Base-by-base conservation (phyloP, 2,797 vertebrate genomes). In the Diplodus puntazzo region DNA sequence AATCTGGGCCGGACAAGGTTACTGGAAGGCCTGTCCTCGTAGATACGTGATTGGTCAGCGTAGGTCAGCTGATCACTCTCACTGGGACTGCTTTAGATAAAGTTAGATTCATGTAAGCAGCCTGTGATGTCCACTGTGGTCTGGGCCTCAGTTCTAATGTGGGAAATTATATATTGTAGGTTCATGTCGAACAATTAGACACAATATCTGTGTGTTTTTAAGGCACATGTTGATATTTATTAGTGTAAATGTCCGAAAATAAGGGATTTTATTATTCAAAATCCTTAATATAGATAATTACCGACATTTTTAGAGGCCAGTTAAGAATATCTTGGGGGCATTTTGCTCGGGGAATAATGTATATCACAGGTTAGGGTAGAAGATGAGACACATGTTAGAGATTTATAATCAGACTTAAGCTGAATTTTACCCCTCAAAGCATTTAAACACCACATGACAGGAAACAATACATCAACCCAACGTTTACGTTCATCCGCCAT, bases 1-100 rank as follows among this genome's bases (percentile, higher is more conserved):
- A 89, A 93, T 92, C 90, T 88, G 63, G 64, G 43, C 49, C 21
- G 42, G 74, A 43, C 7, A 63, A 64, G 75, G 69, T 90, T 69
- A 74, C 13, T 5, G 48, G 42, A 21, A 62, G 49, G 46, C 53
- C 48, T 48, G 20, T 48, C 2, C n/a, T 3, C 13, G 13, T 1
- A 21, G 23, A 0, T 4, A 0, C 27, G 2, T 4, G 71, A 60
- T 23, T 67, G 64, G 57, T 67, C 50, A 13, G 14, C 42, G 4
- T 1, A 2, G 11, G 65, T 59, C 79, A 73, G 34, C 64, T 64
- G 74, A 59, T 30, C 49, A 14, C 63, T 58, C 57, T 46, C 59
- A 23, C 42, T 20, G 46, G 5, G 45, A 46, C 13, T 10, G 2
- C 5, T 23, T 52, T 25, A 1, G 27, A 23, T 48, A 16, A 20